Evolutionary conservation across 2,888 invertebrate species (phyloP), one percentile per base, ranked within the genome.

Genomic region (Drosophila rellima): DNA sequence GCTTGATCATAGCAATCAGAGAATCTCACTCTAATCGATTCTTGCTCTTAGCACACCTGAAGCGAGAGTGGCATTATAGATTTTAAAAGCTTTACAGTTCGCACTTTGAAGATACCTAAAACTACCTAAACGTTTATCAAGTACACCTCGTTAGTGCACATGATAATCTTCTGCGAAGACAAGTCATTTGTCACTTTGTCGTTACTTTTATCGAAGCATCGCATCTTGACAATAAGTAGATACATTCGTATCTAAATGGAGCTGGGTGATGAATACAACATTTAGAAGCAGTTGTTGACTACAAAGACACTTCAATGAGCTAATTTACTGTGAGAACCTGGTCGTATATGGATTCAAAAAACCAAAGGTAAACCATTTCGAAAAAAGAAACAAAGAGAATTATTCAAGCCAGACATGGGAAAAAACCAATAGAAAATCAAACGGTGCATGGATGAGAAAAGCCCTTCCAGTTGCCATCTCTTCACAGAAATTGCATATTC

Each of bases 151-250:
- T 26, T 37, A 13, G 33, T 56, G 29, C 39, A 56, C 56, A 60
- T 67, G 74, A 40, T 42, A 54, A 59, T 29, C 39, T 52, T 6
- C 37, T 29, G 18, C 11, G 42, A 40, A 42, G 10, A 35, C 39
- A 71, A 47, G 18, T 31, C 67, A 61, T 78, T 78, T 63, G 56
- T 78, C 62, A 60, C 51, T 40, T 56, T 63, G 47, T 73, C 47
- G 52, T 15, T 63, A 40, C 48, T 56, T 59, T 48, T 42, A 67
- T 78, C 60, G 55, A 48, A 48, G 13, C 45, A 50, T 56, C 37
- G 35, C 56, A 63, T 63, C 59, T 31, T 42, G 48, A 50, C 57
- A 42, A 56, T 33, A 26, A 37, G 10, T 40, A 57, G 59, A 67
- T 63, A 37, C 37, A 50, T 59, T 59, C 31, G 57, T 55, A 70